phyloP scores from a whole-genome alignment of 1,140 invertebrate species.

The Drosophila pectinifera region DNA sequence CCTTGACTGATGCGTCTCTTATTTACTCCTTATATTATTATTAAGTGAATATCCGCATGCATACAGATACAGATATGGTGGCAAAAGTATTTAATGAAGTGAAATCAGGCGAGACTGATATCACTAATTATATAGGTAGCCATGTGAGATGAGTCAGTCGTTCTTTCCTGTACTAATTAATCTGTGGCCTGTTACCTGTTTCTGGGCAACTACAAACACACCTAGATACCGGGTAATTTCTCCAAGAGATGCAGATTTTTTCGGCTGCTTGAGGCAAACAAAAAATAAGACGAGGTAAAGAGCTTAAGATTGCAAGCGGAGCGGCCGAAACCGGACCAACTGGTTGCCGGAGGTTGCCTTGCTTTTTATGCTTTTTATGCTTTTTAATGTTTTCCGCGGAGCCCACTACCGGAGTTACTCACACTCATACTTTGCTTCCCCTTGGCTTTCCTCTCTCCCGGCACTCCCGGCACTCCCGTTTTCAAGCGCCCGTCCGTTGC shows the following conservation, averaged over 20 bases:
- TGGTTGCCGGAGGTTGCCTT: slow-evolving; percentile 29
- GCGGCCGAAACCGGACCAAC: slow-evolving; percentile 41
- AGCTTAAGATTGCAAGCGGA: slow-evolving; percentile 23
- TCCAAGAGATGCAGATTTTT: slow-evolving; percentile 7
- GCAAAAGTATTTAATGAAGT: too few relatives aligned
- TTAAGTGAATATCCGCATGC: too few relatives aligned
- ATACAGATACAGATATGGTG: too few relatives aligned
- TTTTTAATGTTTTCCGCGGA: slow-evolving; percentile 5
- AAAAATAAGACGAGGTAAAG: slow-evolving; percentile 11
- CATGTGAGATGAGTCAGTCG: too few relatives aligned
- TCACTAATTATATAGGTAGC: too few relatives aligned
- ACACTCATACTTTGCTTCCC: slow-evolving; percentile 38
- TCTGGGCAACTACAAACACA: not conserved
- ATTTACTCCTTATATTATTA: too few relatives aligned
- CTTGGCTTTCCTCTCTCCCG: not conserved
- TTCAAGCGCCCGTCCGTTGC: slow-evolving; percentile 39
- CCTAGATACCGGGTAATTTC: not conserved
- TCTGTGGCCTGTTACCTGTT: too few relatives aligned
- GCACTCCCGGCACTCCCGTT: slow-evolving; percentile 13
- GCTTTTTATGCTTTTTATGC: not conserved
- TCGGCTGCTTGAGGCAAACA: slow-evolving; percentile 9
- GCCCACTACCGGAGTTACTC: slow-evolving; percentile 71
- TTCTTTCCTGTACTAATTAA: too few relatives aligned
- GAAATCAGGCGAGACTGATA: too few relatives aligned
- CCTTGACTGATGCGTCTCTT: too few relatives aligned